Evolutionary conservation across 2,888 invertebrate species (phyloP), one percentile per base, ranked within the genome.

Genomic region (Oscheius myriophilus): DNA sequence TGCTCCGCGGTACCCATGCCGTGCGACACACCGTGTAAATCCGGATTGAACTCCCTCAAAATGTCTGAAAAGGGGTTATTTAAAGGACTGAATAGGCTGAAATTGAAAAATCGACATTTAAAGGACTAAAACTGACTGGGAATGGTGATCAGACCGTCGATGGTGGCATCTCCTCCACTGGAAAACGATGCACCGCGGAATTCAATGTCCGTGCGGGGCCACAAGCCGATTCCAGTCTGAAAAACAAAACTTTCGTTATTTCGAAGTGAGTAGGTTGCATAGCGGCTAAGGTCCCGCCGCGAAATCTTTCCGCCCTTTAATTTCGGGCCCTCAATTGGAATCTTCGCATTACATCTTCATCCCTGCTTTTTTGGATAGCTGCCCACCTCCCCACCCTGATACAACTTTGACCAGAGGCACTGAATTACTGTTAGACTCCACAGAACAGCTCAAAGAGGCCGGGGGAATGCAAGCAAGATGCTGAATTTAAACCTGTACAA

Each of bases 91-190:
- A 33, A 33, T 3, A 9, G 33, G 9, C 33, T n/a, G n/a, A n/a
- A n/a, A n/a, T n/a, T n/a, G n/a, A n/a, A n/a, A n/a, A n/a, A n/a
- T n/a, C n/a, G n/a, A 33, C 33, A 33, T 33, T 33, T 33, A 33
- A 45, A 12, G 25, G 11, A n/a, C n/a, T 16, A 49, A 18, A 21
- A 52, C 63, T 52, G 7, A 80, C 80, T 85, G 2, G 85, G 85
- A 59, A 85, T 82, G 3, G 85, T 85, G 9, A 85, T 80, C 18
- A 85, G 69, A n/a, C 85, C 85, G 62, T 85, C 85, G 57, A 85
- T 85, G 1, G 85, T 84, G n/a, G 85, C 85, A 70, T 85, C 85
- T 9, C 85, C 85, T 4, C 85, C 85, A 23, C 79, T 83, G 18
- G 83, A 78, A 58, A 85, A 85, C 4, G 84, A 79, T 0, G 84